Evolutionary conservation across 2,888 invertebrate species (phyloP).

Genomic region (Capitulum mitella): DNA sequence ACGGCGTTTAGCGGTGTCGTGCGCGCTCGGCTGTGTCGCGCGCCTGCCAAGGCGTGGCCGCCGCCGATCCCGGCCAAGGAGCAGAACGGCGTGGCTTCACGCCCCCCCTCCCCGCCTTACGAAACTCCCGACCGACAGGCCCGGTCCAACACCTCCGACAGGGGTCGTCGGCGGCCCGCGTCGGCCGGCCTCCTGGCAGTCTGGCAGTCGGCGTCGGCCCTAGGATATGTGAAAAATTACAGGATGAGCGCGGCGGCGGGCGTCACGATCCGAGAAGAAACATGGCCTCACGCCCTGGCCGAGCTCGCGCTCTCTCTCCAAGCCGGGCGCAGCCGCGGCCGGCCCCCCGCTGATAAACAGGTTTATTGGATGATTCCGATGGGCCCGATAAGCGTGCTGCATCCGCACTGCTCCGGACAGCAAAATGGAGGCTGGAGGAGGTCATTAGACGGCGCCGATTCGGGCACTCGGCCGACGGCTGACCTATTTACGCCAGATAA

Average conservation of each 20-base stretch:
- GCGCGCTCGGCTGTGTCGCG: not conserved
- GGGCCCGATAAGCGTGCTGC: not conserved
- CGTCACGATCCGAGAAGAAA: not conserved
- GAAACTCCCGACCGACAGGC: not conserved
- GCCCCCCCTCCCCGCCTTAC: not conserved
- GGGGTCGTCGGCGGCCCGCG: not conserved
- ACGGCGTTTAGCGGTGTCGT: not conserved
- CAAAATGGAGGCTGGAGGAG: not conserved
- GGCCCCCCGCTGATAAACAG: not conserved
- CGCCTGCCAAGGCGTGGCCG: not conserved
- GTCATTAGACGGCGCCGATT: too few species aligned
- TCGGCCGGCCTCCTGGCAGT: not conserved
- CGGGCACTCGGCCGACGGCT: not conserved
- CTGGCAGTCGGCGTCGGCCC: not conserved
- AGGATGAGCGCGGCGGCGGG: not conserved
- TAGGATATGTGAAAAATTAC: not conserved
- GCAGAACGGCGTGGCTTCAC: not conserved
- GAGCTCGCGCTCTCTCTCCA: not conserved
- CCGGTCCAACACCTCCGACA: too few species aligned
- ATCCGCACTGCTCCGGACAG: not conserved
- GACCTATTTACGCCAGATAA: not conserved
- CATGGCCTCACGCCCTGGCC: not conserved
- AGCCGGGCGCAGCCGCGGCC: not conserved
- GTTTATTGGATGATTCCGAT: not conserved
- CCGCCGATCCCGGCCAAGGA: not conserved